Evolutionary conservation across 2,113 vertebrate genomes (phyloP), one percentile per base, ranked within the genome.

Genomic region (Psittacara wagleri): DNA sequence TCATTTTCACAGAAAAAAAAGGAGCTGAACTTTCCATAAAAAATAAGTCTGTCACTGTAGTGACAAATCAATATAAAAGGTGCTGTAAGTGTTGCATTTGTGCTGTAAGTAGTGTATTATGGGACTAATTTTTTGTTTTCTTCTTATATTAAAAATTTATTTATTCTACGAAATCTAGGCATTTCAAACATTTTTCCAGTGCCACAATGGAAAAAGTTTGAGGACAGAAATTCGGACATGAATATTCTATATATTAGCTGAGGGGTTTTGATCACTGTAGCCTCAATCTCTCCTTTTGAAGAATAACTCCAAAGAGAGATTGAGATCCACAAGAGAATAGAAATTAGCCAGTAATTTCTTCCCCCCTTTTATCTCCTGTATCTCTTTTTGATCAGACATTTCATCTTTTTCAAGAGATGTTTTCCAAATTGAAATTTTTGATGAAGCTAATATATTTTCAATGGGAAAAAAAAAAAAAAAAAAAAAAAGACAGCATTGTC

Each of bases 301-400:
- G 41, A 82, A 27, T n/a, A 67, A 39, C 8, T 79, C 85, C 52
- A 35, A 49, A 52, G n/a, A 77, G 17, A 62, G 39, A 68, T 2
- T 43, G 20, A 82, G 39, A 82, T 79, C 49, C 74, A 51, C 33
- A 20, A 75, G 19, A 75, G 67, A 85, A 35, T 1, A 85, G 16
- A 85, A 87, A 93, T 64, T 55, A 81, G 14, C 17, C 44, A 49
- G 31, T 63, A 49, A 10, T 75, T 73, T 70, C 55, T 59, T 7
- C 7, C 4, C 5, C 1, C 1, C 24, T 25, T 62, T 63, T 73
- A 1, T 5, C 1, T 6, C 6, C 4, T 4, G 4, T 18, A 4
- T 44, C 24, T 62, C 18, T 74, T 78, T 90, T 88, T 92, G 25
- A 94, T 91, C 48, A 85, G 46, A 75, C 24, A 49, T 25, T 49